phyloP scores from a whole-genome alignment of 2,888 invertebrate species.

The Noctua janthe region DNA sequence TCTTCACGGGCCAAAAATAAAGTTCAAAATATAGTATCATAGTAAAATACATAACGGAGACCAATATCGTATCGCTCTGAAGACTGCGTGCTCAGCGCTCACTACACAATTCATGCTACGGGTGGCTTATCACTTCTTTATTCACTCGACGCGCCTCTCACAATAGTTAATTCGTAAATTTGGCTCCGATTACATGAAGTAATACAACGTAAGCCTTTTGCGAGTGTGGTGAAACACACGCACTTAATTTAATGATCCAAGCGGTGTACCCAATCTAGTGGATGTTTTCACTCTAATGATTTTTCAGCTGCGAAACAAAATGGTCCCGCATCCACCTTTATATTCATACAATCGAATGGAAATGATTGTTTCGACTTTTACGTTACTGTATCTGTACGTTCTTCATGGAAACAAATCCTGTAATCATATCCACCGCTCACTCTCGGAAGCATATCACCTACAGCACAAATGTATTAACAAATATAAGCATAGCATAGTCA shows the following conservation, averaged over 20 bases:
- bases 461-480: neutral
- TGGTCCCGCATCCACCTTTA: slow-evolving; percentile 14
- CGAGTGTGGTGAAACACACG: slow-evolving; percentile 58
- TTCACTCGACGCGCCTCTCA: slow-evolving; percentile 56
- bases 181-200: slow-evolving; percentile 63
- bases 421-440: neutral
- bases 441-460: neutral
- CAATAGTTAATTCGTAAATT: slow-evolving; percentile 70
- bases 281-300: slow-evolving; percentile 26
- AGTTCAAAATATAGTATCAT: neutral
- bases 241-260: slow-evolving; percentile 65
- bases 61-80: slow-evolving; percentile 23
- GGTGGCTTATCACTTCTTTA: slow-evolving; percentile 49
- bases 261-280: slow-evolving; percentile 20
- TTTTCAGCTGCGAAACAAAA: slow-evolving; percentile 26
- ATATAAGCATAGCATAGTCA: too few species aligned
- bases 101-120: slow-evolving; percentile 65
- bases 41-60: slow-evolving; percentile 21
- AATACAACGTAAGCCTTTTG: slow-evolving; percentile 62
- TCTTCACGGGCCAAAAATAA: slow-evolving; percentile 12
- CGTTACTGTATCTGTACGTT: neutral
- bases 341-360: neutral
- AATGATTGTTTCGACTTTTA: neutral
- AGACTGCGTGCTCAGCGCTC: slow-evolving; percentile 53
- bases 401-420: neutral